A percentile compares a stretch with the other conserved stretches of the same genome.
These are phyloP conservation scores for Hippocampus comes DNA, from an alignment of 2,113 vertebrate species.

Conservation along the genomic window DNA sequence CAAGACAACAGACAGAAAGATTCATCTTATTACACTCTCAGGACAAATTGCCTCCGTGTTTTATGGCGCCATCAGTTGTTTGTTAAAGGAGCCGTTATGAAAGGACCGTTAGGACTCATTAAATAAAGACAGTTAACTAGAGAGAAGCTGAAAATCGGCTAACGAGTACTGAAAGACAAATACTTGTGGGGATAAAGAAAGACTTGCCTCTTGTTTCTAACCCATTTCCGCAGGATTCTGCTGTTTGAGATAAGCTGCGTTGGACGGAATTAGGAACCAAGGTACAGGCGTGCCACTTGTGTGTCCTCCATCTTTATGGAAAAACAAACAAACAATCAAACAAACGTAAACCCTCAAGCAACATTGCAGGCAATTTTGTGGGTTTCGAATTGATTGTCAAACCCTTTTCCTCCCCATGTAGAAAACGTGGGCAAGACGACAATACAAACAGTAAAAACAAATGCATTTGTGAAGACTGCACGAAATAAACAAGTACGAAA, in stretches of 20 bases:
- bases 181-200: neutral
- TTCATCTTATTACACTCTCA: constrained; percentile 25
- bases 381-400: neutral
- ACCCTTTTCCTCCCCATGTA: neutral
- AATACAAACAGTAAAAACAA: neutral
- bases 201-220: constrained; percentile 87
- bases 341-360: neutral
- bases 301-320: constrained; percentile 82
- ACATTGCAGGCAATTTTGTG: neutral
- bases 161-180: constrained; percentile 11
- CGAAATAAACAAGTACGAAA: neutral
- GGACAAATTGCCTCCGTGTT: constrained; percentile 39
- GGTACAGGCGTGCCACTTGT: constrained; percentile 85
- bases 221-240: constrained; percentile 84
- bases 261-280: constrained; percentile 82
- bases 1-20: constrained; percentile 23
- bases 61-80: constrained; percentile 35
- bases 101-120: constrained; percentile 43
- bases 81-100: constrained; percentile 40
- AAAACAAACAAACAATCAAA: constrained; percentile 4
- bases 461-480: neutral
- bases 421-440: neutral
- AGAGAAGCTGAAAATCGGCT: constrained; percentile 13
- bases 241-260: constrained; percentile 67
- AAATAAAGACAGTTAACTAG: constrained; percentile 19